Conservation (phyloP, 2,888 invertebrate species). For the Apamea epomidion region DNA sequence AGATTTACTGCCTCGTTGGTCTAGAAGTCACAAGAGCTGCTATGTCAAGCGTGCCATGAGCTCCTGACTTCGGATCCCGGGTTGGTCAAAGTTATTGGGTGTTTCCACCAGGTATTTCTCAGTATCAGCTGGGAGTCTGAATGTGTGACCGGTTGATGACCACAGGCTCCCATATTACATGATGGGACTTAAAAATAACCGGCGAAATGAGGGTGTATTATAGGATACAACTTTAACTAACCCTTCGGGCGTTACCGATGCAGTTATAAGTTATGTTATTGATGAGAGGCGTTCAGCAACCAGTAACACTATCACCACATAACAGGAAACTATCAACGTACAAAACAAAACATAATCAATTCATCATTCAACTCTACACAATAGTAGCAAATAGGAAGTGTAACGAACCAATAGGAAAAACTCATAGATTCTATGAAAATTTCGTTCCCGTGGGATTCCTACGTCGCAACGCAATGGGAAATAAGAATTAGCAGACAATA, state of each 20-base stretch:
- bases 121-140: no score
- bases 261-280: not conserved
- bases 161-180: no score
- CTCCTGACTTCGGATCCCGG: no score
- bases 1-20: no score
- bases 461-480: conserved; percentile 42
- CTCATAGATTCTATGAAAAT: conserved; percentile 40
- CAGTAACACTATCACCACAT: not conserved
- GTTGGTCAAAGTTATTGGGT: no score
- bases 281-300: not conserved
- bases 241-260: not conserved
- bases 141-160: no score
- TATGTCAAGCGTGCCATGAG: no score
- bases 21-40: no score
- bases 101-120: no score
- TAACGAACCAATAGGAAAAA: conserved; percentile 49
- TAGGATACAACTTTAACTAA: not conserved
- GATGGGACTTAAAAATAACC: no score
- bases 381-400: conserved; percentile 49
- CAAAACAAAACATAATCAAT: conserved; percentile 13
- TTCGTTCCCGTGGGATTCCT: conserved; percentile 66
- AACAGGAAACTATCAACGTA: not conserved
- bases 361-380: conserved; percentile 25
- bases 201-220: no score
- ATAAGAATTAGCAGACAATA: conserved; percentile 67